Conservation (phyloP, 2,113 vertebrate genomes). For the Planiliza haematocheilus region DNA sequence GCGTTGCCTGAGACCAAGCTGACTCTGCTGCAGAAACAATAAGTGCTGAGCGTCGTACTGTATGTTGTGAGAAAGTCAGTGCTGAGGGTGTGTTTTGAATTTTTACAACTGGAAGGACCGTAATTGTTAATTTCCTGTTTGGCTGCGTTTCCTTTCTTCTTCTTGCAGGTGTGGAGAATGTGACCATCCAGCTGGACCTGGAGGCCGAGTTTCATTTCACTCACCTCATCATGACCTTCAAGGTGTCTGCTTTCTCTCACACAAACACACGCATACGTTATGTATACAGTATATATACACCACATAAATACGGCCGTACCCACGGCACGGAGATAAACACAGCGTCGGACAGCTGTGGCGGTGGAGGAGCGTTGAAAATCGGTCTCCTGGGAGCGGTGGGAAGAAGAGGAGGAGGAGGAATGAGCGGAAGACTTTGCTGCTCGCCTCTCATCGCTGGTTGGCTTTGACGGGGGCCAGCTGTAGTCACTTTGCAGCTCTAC, state of each 20-base stretch:
- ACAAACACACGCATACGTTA: neutral
- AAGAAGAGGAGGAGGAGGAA: conserved; percentile 43
- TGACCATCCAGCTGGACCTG: conserved; percentile 93
- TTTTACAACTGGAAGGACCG: neutral
- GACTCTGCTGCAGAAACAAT: too few relatives aligned
- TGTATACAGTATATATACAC: neutral
- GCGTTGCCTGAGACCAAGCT: neutral
- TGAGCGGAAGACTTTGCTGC: conserved; percentile 14
- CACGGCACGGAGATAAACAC: conserved; percentile 36
- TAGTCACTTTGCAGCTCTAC: conserved; percentile 5
- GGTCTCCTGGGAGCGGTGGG: conserved; percentile 60
- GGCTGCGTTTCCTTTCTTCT: neutral
- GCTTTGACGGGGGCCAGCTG: conserved; percentile 58
- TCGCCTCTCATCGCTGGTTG: conserved; percentile 6
- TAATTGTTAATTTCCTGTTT: conserved; percentile 44
- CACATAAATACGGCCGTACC: conserved; percentile 4
- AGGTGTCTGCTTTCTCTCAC: conserved; percentile 83
- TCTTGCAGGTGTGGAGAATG: conserved; percentile 91
- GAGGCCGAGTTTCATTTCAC: conserved; percentile 99
- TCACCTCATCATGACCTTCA: conserved; percentile 99
- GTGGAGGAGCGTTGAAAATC: conserved; percentile 63
- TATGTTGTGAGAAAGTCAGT: neutral
- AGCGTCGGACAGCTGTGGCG: conserved; percentile 48
- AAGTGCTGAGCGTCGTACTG: too few relatives aligned
- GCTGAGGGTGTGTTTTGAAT: neutral